Evolutionary conservation across 2,888 invertebrate genomes (phyloP), one percentile per base, ranked within the genome.

Genomic region (Anthoptus insignis): DNA sequence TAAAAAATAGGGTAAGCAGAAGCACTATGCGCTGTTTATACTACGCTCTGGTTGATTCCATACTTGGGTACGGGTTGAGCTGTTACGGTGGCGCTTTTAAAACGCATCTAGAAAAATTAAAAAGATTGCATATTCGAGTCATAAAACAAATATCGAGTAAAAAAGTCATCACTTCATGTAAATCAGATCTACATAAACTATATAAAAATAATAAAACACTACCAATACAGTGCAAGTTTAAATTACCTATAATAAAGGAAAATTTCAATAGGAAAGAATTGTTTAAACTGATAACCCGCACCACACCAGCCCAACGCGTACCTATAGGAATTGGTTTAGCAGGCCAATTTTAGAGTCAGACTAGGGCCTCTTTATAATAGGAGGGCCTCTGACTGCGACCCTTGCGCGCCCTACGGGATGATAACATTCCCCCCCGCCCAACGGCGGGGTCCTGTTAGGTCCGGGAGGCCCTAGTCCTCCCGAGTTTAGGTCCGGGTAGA

Each of bases 41-140:
- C 34, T 11, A 27, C 8, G 24, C 42, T 0, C 42, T 56, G 1
- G 56, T 56, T 3, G 39, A 56, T 5, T 57, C 45, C 5, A 56
- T 56, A 24, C 24, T 56, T 9, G 39, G 27, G 0, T 56, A 56
- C 27, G 42, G 52, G 24, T 42, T 56, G 24, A 42, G 56, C 27
- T 16, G 24, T 19, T 56, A 56, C 16, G 56, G 42, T 14, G 39
- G 56, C 13, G 42, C 56, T 2, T 42, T 56, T 42, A 56, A 56
- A 16, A 56, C 14, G 1, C 11, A 56, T 7, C 2, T 32, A 32
- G 32, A 32, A 8, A 32, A 11, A 32, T 14, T 49, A 3, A 5
- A n/a, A 24, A 24, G 14, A 9, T 1, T 24, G 14, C 13, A 49
- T 27, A 39, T 16, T 14, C 3, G 14, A 16, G n/a, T 39, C 8